phyloP scores from a whole-genome alignment of 2,797 vertebrate genomes.

The Pangasius sanitwongsei region DNA sequence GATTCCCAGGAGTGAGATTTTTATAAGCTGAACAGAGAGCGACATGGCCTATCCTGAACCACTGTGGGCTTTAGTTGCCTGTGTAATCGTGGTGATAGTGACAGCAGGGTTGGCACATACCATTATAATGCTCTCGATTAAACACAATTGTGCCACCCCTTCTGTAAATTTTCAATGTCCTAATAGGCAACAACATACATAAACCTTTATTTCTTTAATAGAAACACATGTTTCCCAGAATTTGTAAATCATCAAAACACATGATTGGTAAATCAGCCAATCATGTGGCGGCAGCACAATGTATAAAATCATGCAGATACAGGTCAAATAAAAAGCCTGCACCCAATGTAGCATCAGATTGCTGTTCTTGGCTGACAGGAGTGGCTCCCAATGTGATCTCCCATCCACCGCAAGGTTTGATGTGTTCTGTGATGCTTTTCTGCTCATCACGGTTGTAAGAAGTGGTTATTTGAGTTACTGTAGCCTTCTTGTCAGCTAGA shows the following conservation, averaged over 20 bases:
- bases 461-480: too few species aligned
- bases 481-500: not conserved
- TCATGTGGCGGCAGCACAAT: not conserved
- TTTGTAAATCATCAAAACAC: not conserved
- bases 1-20: not conserved
- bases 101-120: slow-evolving; percentile 1
- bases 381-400: too few species aligned
- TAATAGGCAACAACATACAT: not conserved
- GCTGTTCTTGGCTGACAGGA: too few species aligned
- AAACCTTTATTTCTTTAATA: not conserved
- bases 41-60: slow-evolving; percentile 1
- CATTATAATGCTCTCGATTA: not conserved
- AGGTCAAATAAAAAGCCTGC: too few species aligned
- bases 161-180: not conserved
- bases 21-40: slow-evolving; percentile 9
- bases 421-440: too few species aligned
- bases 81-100: slow-evolving; percentile 2
- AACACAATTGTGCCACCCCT: not conserved
- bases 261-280: not conserved
- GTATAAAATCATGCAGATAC: too few species aligned
- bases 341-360: too few species aligned
- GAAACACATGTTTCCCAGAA: not conserved
- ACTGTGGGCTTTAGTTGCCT: slow-evolving; percentile 19
- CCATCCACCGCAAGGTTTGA: too few species aligned
- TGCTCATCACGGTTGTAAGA: too few species aligned